phyloP scores from a whole-genome alignment of 1,140 invertebrate genomes.

The Piezodorus guildinii region DNA sequence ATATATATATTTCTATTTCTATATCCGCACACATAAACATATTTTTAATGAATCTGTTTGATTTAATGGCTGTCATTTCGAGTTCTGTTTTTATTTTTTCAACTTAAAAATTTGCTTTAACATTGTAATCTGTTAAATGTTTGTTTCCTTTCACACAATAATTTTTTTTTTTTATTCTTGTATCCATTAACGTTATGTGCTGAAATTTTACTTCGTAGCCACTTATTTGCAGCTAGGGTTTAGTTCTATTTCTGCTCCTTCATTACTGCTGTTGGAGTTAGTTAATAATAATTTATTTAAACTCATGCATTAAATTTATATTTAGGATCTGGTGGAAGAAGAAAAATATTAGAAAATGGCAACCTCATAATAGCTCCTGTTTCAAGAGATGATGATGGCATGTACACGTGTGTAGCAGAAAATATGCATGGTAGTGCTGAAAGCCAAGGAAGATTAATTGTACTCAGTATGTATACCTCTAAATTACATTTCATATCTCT shows the following conservation, averaged over 20 bases:
- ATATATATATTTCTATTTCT: too few species aligned
- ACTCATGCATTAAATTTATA: slow-evolving; percentile 11
- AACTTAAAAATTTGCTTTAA: too few species aligned
- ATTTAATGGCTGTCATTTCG: too few species aligned
- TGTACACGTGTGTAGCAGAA: slow-evolving; percentile 77
- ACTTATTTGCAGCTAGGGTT: not conserved
- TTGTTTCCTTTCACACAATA: too few species aligned
- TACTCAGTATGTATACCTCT: slow-evolving; percentile 52
- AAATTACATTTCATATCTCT: too few species aligned
- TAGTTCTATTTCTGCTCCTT: not conserved
- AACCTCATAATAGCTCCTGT: slow-evolving; percentile 79
- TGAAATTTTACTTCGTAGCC: too few species aligned
- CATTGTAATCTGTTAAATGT: too few species aligned
- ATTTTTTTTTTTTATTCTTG: too few species aligned
- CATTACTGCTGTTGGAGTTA: not conserved
- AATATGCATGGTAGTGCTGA: slow-evolving; percentile 74
- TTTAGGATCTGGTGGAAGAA: slow-evolving; percentile 51
- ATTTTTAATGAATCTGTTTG: too few species aligned
- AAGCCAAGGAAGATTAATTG: slow-evolving; percentile 66
- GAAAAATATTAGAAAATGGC: slow-evolving; percentile 68
- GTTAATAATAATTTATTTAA: not conserved
- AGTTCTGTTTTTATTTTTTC: too few species aligned
- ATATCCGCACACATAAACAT: too few species aligned
- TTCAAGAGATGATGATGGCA: slow-evolving; percentile 71
- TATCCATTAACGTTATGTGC: too few species aligned